These are phyloP conservation scores for Notothenia rossii DNA, from an alignment of 2,113 vertebrate genomes.

Conservation along the genomic window DNA sequence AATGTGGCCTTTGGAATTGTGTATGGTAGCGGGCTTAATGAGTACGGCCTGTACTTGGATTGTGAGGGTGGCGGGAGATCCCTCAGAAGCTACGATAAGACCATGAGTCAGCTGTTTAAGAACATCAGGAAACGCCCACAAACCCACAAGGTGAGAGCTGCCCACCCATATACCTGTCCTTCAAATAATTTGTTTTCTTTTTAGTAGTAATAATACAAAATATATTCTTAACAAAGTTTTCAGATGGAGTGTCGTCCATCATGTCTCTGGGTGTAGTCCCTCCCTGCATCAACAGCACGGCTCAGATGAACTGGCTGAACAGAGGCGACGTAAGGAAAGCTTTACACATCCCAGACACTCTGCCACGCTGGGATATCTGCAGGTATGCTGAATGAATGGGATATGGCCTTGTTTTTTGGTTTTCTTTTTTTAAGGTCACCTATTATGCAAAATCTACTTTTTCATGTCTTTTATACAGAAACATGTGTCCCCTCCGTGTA, in stretches of 20 bases:
- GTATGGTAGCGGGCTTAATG: constrained; percentile 80
- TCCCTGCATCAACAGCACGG: constrained; percentile 83
- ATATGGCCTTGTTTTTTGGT: neutral
- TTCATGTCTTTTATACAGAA: too few relatives aligned
- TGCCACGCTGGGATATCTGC: constrained; percentile 84
- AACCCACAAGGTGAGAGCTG: constrained; percentile 40
- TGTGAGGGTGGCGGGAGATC: constrained; percentile 72
- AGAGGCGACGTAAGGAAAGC: constrained; percentile 82
- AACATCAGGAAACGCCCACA: constrained; percentile 62
- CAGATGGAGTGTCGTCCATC: neutral
- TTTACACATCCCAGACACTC: constrained; percentile 80
- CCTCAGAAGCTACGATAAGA: constrained; percentile 64
- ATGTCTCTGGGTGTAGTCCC: constrained; percentile 62
- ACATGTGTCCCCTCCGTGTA: too few relatives aligned
- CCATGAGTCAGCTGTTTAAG: constrained; percentile 80
- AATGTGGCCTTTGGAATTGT: constrained; percentile 71
- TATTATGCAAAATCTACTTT: too few relatives aligned
- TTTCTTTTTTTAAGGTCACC: too few relatives aligned
- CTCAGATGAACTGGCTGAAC: constrained; percentile 83
- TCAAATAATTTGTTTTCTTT: neutral
- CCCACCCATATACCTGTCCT: too few relatives aligned
- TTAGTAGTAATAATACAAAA: neutral
- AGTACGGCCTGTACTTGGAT: constrained; percentile 83
- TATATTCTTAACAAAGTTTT: constrained; percentile 31
- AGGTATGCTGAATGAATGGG: constrained; percentile 61